Conservation (phyloP, 2,888 invertebrate species). For the Drosophila cyrtoloma region DNA sequence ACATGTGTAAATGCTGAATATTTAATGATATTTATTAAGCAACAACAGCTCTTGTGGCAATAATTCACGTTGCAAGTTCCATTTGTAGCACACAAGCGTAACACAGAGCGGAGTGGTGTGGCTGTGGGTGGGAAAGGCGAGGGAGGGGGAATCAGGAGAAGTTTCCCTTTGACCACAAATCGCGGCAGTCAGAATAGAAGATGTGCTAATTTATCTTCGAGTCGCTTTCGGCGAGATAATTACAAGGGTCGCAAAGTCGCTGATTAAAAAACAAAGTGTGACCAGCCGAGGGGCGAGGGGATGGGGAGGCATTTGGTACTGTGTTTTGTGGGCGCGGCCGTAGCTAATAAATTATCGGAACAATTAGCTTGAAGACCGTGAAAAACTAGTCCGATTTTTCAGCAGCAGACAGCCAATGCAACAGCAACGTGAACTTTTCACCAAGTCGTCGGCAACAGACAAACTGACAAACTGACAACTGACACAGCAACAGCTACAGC, state of each 20-base stretch:
- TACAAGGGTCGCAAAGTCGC: constrained; percentile 19
- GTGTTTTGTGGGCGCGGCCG: constrained; percentile 20
- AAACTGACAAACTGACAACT: constrained; percentile 10
- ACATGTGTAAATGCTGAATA: constrained; percentile 56
- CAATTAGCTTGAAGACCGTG: constrained; percentile 46
- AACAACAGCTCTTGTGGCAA: constrained; percentile 18
- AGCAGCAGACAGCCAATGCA: neutral
- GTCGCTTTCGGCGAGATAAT: constrained; percentile 31
- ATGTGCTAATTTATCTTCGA: constrained; percentile 58
- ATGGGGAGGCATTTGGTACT: neutral
- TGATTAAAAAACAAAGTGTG: neutral
- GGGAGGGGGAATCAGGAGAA: neutral
- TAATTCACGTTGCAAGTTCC: constrained; percentile 20
- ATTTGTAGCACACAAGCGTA: neutral
- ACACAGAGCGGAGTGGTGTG: neutral
- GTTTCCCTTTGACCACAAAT: constrained; percentile 62
- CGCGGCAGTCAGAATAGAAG: constrained; percentile 63
- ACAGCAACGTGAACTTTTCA: constrained; percentile 46
- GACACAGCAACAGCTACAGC: neutral
- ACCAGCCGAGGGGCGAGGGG: neutral
- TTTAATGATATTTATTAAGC: constrained; percentile 55
- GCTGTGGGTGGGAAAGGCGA: neutral
- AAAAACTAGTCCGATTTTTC: constrained; percentile 48
- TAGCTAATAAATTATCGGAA: constrained; percentile 56
- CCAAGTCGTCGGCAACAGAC: constrained; percentile 33